Conservation (phyloP, 2,113 vertebrate genomes). For the Picathartes gymnocephalus region DNA sequence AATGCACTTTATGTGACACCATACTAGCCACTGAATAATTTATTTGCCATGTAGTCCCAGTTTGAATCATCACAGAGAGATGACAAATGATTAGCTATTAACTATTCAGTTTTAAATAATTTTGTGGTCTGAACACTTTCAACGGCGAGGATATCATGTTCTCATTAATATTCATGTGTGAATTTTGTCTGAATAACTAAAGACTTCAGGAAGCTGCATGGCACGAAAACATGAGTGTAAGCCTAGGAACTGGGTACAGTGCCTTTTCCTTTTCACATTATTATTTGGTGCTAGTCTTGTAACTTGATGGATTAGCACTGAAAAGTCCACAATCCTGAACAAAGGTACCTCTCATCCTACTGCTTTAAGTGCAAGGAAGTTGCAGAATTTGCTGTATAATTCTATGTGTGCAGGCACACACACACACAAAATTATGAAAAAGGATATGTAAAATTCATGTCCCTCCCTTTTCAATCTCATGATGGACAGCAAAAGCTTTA, state of each 20-base stretch:
- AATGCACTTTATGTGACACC: neutral
- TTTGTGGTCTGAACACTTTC: neutral
- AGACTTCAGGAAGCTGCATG: neutral
- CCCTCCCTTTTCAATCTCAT: neutral
- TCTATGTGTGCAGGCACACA: fast-evolving
- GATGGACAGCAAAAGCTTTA: neutral
- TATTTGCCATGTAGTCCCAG: neutral
- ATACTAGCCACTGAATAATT: neutral
- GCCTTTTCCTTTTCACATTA: neutral
- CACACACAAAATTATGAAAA: neutral
- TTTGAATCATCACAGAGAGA: neutral
- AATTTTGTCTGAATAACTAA: neutral
- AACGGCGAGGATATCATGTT: neutral
- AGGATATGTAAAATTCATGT: neutral
- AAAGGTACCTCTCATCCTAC: neutral
- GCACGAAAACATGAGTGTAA: neutral
- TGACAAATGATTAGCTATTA: neutral
- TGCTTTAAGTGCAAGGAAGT: neutral
- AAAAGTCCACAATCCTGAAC: neutral
- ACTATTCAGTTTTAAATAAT: neutral
- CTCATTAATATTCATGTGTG: neutral
- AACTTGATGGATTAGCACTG: neutral
- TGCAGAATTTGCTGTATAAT: neutral
- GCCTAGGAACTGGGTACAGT: neutral
- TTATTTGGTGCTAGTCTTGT: neutral